phyloP scores from a whole-genome alignment of 2,888 invertebrate species.

The Trypoxylon attenuatum region DNA sequence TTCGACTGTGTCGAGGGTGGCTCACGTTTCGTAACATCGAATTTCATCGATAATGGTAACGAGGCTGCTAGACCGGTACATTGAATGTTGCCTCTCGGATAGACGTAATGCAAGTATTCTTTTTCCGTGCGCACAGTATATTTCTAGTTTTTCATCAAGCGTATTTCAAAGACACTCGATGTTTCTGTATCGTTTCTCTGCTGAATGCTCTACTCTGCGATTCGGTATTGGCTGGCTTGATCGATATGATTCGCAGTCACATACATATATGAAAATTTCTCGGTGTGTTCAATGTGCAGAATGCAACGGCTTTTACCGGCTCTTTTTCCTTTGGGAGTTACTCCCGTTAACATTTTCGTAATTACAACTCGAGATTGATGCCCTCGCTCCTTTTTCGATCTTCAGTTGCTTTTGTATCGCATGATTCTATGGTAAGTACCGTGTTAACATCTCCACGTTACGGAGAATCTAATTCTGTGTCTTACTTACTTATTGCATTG shows the following conservation, averaged over 20 bases:
- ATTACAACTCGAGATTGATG: slow-evolving; percentile 32
- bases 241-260: slow-evolving; percentile 56
- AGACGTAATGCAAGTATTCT: slow-evolving; percentile 12
- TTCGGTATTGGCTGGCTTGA: slow-evolving; percentile 55
- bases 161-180: slow-evolving; percentile 44
- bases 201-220: slow-evolving; percentile 52
- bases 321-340: slow-evolving; percentile 16
- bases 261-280: slow-evolving; percentile 53
- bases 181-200: slow-evolving; percentile 45
- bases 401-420: slow-evolving; percentile 48
- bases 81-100: slow-evolving; percentile 45
- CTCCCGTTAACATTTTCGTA: slow-evolving; percentile 19
- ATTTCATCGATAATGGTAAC: too few species aligned
- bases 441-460: too few species aligned
- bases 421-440: slow-evolving; percentile 45
- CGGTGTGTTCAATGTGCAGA: slow-evolving; percentile 55
- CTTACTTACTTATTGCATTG: too few species aligned
- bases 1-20: too few species aligned
- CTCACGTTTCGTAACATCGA: too few species aligned
- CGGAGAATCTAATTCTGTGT: too few species aligned
- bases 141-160: slow-evolving; percentile 28
- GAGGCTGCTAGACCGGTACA: too few species aligned
- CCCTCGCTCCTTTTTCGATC: slow-evolving; percentile 20
- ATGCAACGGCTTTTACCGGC: slow-evolving; percentile 62
- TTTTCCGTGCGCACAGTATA: slow-evolving; percentile 14